phyloP scores from a whole-genome alignment of 1,140 invertebrate species.

The Nymphalis io region DNA sequence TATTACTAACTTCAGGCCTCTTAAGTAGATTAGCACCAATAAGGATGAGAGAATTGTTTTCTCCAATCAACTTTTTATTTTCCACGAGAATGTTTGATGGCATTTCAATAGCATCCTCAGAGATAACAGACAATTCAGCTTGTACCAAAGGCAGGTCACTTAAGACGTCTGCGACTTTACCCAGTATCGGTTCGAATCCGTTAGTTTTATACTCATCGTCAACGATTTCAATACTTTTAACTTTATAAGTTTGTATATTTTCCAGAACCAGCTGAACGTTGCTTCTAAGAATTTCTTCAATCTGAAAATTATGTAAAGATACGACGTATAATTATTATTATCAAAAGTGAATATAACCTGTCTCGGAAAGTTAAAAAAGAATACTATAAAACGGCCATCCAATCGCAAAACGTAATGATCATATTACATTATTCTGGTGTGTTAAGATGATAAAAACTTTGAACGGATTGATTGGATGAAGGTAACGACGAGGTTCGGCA shows the following conservation, averaged over 20 bases:
- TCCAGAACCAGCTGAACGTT: constrained; percentile 89
- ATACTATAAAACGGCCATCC: too few relatives aligned
- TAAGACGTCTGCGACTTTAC: constrained; percentile 81
- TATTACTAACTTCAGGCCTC: too few relatives aligned
- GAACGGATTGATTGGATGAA: too few relatives aligned
- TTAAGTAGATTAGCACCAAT: constrained; percentile 66
- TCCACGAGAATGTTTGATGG: constrained; percentile 62
- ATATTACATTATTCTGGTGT: too few relatives aligned
- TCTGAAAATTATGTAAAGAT: constrained; percentile 76
- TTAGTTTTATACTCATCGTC: constrained; percentile 79
- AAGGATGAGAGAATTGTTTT: constrained; percentile 82
- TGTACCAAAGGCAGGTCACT: constrained; percentile 85
- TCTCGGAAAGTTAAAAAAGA: too few relatives aligned
- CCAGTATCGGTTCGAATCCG: constrained; percentile 73
- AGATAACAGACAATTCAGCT: constrained; percentile 73
- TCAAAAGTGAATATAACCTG: too few relatives aligned
- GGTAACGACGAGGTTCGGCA: too few relatives aligned
- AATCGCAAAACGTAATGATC: too few relatives aligned
- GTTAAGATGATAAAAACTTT: too few relatives aligned
- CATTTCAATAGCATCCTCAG: constrained; percentile 75
- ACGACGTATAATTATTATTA: too few relatives aligned
- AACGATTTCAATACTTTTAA: constrained; percentile 87
- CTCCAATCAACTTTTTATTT: constrained; percentile 81
- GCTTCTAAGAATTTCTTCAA: constrained; percentile 80
- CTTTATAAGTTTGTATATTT: constrained; percentile 85